Base-by-base conservation (phyloP, 2,113 vertebrate genomes). In the Calonectris borealis region DNA sequence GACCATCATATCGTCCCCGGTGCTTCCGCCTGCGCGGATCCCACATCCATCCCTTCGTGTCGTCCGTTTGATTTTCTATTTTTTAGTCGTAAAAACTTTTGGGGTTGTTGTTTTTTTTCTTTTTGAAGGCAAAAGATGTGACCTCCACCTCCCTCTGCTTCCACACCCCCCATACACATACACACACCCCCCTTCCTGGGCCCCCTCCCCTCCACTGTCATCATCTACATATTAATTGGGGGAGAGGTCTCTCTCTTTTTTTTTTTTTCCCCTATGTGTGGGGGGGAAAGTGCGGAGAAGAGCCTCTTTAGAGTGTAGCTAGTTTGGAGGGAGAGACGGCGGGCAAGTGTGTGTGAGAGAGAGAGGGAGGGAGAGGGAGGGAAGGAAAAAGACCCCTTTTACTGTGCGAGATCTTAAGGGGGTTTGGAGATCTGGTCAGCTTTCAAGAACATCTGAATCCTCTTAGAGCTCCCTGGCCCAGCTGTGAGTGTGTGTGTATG, bases 361-460 rank as follows among this genome's bases (percentile, higher is more conserved):
- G 83, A 40, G 68, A 38, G 90, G 96, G 94, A 18, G 87, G 96
- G 94, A 18, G 87, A 96, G 94, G 90, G 96, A 97, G 83, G 42
- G 96, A 78, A 86, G 46, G 81, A 78, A 97, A 96, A 95, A 96
- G 97, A 94, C 95, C 95, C 98, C 96, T 98, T 97, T 97, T 96
- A 94, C 97, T 97, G 96, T 97, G 93, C 97, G 96, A 98, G 98
- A 98, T 97, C 98, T 98, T 98, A 98, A 98, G 98, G 98, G 98
- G 98, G 98, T 98, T 98, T 97, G 95, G 98, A 98, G 98, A 98
- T 98, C 98, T 98, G 98, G 98, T 98, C 97, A 98, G 98, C 98
- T 98, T 98, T 98, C 98, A 94, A 98, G 98, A 98, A 99, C 98
- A 99, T 99, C 99, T 98, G 99, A 99, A 99, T 99, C 98, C 98